phyloP scores from a whole-genome alignment of 2,888 invertebrate species.

The Zygogramma bicolorata region DNA sequence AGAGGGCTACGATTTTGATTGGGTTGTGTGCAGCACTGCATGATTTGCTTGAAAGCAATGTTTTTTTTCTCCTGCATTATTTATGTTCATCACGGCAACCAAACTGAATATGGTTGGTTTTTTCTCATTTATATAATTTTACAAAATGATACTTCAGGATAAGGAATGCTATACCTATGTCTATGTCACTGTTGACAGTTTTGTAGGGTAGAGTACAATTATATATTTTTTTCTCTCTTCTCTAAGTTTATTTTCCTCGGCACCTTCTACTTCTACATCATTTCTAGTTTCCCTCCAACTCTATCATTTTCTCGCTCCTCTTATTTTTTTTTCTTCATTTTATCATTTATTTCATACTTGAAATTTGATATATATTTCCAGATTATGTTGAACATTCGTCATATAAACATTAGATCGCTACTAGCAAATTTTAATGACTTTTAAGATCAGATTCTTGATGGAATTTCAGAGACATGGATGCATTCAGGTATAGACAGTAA shows the following conservation, averaged over 20 bases:
- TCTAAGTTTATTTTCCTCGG: neutral
- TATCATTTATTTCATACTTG: neutral
- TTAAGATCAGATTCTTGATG: too few species aligned
- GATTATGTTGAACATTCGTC: too few species aligned
- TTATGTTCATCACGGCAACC: too few species aligned
- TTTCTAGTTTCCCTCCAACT: too few species aligned
- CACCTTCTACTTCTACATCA: too few species aligned
- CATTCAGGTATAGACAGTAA: neutral
- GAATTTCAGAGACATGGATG: constrained; percentile 5
- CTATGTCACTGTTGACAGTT: neutral
- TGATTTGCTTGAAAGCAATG: neutral
- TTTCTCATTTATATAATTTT: neutral
- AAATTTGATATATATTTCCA: neutral
- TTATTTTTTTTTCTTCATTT: neutral
- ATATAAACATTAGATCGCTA: too few species aligned
- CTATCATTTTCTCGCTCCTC: neutral
- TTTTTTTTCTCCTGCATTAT: neutral
- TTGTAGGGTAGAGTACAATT: neutral
- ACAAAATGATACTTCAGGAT: neutral
- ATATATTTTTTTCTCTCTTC: neutral
- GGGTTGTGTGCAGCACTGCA: too few species aligned
- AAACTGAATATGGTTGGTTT: neutral
- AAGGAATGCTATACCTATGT: neutral
- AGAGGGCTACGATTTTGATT: neutral
- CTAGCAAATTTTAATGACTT: too few species aligned